Conservation (phyloP, 2,888 invertebrate genomes). For the Callinectes sapidus region DNA sequence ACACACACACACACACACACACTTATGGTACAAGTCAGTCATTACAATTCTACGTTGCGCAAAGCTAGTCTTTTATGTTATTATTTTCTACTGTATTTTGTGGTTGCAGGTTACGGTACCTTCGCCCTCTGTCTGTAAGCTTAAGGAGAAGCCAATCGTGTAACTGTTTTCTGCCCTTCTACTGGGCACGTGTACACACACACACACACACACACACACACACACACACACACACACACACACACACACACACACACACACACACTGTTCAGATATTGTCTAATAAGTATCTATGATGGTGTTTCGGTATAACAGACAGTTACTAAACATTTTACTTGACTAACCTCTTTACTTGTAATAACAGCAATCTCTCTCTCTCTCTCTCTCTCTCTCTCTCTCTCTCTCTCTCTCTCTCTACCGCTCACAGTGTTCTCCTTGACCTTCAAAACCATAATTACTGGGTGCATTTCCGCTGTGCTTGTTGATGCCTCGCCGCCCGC, state of each 20-base stretch:
- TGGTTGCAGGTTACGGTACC: background rate
- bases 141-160: background rate
- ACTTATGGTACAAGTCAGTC: background rate
- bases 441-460: slow-evolving; percentile 23
- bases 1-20: slow-evolving; percentile 13
- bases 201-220: slow-evolving; percentile 1
- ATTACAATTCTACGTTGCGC: background rate
- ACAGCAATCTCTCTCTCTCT: background rate
- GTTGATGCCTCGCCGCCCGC: background rate
- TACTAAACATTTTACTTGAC: too few relatives aligned
- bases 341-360: too few relatives aligned
- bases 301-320: too few relatives aligned
- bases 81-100: background rate
- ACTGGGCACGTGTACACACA: background rate
- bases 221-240: slow-evolving; percentile 1
- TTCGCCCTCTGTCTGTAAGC: background rate
- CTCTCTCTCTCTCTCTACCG: background rate
- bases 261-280: too few relatives aligned
- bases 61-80: too few relatives aligned
- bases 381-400: background rate
- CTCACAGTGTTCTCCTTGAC: background rate
- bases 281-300: too few relatives aligned
- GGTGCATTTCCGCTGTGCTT: background rate
- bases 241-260: slow-evolving; percentile 1
- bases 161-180: background rate